Conservation (phyloP, 2,113 vertebrate species). For the Hydrochoerus hydrochaeris region DNA sequence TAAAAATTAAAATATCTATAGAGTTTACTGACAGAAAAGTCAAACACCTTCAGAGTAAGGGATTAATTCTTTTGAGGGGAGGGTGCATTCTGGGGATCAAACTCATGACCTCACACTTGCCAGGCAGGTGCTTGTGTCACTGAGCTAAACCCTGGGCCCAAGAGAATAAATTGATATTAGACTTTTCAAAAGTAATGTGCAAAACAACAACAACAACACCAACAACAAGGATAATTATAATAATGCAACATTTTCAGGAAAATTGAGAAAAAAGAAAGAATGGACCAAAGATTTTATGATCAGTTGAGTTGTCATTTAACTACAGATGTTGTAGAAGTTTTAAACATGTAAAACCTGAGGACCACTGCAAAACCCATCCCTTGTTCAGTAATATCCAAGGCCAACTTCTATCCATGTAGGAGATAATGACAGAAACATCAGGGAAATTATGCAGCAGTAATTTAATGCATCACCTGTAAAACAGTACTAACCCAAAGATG, state of each 20-base stretch:
- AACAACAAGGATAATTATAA: not conserved
- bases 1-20: not conserved
- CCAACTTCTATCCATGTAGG: accelerated
- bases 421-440: not conserved
- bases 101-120: too few species aligned
- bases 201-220: too few species aligned
- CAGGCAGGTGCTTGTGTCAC: too few species aligned
- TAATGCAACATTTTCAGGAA: not conserved
- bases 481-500: too few species aligned
- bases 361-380: accelerated
- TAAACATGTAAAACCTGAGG: too few species aligned
- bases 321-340: accelerated
- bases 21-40: too few species aligned
- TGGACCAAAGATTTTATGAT: not conserved
- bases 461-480: too few species aligned
- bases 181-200: too few species aligned
- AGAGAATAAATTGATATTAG: not conserved
- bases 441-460: not conserved
- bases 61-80: too few species aligned
- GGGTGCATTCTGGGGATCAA: too few species aligned
- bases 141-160: too few species aligned
- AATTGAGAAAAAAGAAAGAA: not conserved
- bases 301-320: too few species aligned
- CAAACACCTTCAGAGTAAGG: not conserved
- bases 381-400: accelerated